These are phyloP conservation scores for Lycodopsis pacificus DNA, from an alignment of 2,797 vertebrate species.

Conservation along the genomic window DNA sequence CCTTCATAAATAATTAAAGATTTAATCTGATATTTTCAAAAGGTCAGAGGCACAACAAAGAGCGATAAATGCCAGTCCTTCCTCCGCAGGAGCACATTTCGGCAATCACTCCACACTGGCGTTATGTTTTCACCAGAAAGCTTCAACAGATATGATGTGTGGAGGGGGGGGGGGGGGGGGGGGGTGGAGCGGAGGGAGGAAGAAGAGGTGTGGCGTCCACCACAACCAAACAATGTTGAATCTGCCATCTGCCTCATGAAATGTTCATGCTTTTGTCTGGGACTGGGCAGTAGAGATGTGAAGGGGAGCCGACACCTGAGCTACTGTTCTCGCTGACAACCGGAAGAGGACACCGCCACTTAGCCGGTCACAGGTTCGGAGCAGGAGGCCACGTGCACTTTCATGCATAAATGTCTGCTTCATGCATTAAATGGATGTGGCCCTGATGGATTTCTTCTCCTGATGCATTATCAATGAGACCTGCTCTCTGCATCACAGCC, in stretches of 20 bases:
- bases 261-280: constrained; percentile 71
- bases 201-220: constrained; percentile 17
- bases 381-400: constrained; percentile 44
- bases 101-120: constrained; percentile 64
- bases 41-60: constrained; percentile 92
- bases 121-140: constrained; percentile 64
- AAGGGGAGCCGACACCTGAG: constrained; percentile 23
- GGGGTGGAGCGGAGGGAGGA: constrained; percentile 4
- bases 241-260: constrained; percentile 63
- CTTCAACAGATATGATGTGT: constrained; percentile 45
- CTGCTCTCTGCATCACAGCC: constrained; percentile 63
- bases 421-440: constrained; percentile 75
- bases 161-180: neutral
- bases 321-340: constrained; percentile 35
- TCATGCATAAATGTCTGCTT: constrained; percentile 70
- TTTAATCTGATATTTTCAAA: constrained; percentile 95
- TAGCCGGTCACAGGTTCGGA: constrained; percentile 50
- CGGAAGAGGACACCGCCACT: constrained; percentile 45
- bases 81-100: constrained; percentile 56
- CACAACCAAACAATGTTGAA: constrained; percentile 55
- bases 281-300: constrained; percentile 36
- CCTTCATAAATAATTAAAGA: constrained; percentile 96
- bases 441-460: constrained; percentile 77
- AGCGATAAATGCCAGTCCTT: constrained; percentile 83
- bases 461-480: constrained; percentile 85